These are phyloP conservation scores for Celastrina argiolus DNA, from an alignment of 2,888 invertebrate genomes.

Conservation along the genomic window DNA sequence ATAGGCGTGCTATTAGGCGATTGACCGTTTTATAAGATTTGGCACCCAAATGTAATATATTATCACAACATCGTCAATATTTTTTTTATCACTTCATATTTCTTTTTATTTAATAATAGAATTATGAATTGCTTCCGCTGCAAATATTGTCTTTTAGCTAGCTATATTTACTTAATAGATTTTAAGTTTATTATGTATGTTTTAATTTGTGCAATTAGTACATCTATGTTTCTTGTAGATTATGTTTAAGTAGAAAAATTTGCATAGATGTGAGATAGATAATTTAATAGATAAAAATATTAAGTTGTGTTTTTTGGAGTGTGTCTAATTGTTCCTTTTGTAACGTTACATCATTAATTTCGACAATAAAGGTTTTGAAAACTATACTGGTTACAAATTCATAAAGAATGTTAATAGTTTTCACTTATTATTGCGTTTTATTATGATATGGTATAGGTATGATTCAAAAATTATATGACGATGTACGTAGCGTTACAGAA, in stretches of 20 bases:
- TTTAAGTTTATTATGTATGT: not conserved
- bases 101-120: not conserved
- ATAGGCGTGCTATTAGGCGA: not conserved
- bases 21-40: conserved; percentile 1
- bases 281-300: not conserved
- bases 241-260: not conserved
- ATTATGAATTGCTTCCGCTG: not conserved
- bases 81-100: not conserved
- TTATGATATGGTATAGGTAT: not conserved
- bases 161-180: not conserved
- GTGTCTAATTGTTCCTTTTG: not conserved
- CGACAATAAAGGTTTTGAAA: not conserved
- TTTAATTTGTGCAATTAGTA: not conserved
- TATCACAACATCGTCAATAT: not conserved
- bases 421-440: not conserved
- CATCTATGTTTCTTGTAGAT: not conserved
- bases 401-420: not conserved
- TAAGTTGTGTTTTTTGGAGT: conserved; percentile 1
- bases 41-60: not conserved
- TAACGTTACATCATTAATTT: not conserved
- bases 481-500: not conserved
- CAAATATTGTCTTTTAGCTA: not conserved
- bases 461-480: not conserved
- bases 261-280: not conserved
- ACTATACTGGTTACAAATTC: not conserved